A percentile compares a stretch with the other conserved stretches of the same genome.
These are phyloP conservation scores for Meandrusa payeni DNA, from an alignment of 2,888 invertebrate species.

Conservation along the genomic window DNA sequence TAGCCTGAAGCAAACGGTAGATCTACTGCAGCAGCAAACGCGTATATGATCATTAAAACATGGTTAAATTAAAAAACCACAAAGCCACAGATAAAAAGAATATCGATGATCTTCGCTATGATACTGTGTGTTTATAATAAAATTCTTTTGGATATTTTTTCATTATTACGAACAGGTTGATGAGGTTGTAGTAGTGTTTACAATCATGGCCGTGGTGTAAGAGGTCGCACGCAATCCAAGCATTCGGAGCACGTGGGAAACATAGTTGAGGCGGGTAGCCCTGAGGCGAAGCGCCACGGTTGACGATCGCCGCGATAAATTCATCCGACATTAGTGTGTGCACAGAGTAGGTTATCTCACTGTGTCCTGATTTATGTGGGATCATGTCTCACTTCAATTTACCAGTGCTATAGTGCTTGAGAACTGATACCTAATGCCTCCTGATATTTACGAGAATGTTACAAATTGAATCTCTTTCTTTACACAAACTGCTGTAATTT, in stretches of 20 bases:
- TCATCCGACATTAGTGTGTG: conserved; percentile 65
- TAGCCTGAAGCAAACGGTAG: conserved; percentile 78
- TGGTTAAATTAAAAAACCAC: conserved; percentile 32
- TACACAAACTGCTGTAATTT: too few relatives aligned
- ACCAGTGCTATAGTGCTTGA: too few relatives aligned
- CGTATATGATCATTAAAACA: conserved; percentile 44
- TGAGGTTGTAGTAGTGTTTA: conserved; percentile 50
- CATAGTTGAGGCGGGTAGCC: conserved; percentile 65
- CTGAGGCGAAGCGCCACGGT: conserved; percentile 66
- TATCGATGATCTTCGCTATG: conserved; percentile 26
- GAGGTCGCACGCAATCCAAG: conserved; percentile 77
- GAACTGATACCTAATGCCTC: too few relatives aligned
- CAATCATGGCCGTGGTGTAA: conserved; percentile 49
- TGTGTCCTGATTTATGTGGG: conserved; percentile 42
- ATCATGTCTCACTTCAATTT: conserved; percentile 32
- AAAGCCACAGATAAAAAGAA: conserved; percentile 49
- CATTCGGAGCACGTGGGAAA: conserved; percentile 79
- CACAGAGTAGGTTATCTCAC: conserved; percentile 50
- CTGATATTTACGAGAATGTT: too few relatives aligned
- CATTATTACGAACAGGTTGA: conserved; percentile 35
- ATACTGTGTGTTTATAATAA: conserved; percentile 39
- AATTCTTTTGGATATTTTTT: conserved; percentile 25
- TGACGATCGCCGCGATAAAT: conserved; percentile 78
- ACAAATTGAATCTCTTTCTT: too few relatives aligned
- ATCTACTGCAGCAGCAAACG: conserved; percentile 71